phyloP scores from a whole-genome alignment of 2,888 invertebrate species.

The Metopia argyrocephala region DNA sequence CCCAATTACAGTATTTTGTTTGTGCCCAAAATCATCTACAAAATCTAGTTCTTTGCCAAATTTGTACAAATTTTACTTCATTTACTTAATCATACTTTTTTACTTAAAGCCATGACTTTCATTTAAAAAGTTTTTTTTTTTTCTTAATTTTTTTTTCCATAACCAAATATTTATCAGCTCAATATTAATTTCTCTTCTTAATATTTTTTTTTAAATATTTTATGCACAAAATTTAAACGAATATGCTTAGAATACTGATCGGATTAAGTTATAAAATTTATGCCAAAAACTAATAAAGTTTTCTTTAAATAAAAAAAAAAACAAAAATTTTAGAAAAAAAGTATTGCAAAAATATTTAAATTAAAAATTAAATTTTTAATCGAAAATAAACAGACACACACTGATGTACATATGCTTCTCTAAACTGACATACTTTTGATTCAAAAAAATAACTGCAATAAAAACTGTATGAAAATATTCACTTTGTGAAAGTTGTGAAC shows the following conservation, averaged over 20 bases:
- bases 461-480: not conserved
- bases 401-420: not conserved
- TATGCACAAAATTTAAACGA: not conserved
- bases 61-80: too few species aligned
- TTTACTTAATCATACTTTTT: too few species aligned
- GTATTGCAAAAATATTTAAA: slow-evolving; percentile 14
- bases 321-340: not conserved
- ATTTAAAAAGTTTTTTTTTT: too few species aligned
- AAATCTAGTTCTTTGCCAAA: too few species aligned
- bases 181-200: not conserved
- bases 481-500: not conserved
- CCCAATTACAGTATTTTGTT: too few species aligned
- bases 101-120: too few species aligned
- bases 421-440: not conserved
- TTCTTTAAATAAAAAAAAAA: not conserved
- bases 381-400: not conserved
- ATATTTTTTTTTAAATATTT: slow-evolving; percentile 16
- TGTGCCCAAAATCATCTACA: too few species aligned
- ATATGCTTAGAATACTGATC: slow-evolving; percentile 3
- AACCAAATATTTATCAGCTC: slow-evolving; percentile 5
- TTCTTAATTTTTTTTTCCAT: too few species aligned
- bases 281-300: not conserved
- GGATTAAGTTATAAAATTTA: slow-evolving; percentile 26
- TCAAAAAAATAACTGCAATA: slow-evolving; percentile 1
- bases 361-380: slow-evolving; percentile 31